Evolutionary conservation across 2,888 invertebrate species (phyloP).

Genomic region (Leistus spinibarbis): DNA sequence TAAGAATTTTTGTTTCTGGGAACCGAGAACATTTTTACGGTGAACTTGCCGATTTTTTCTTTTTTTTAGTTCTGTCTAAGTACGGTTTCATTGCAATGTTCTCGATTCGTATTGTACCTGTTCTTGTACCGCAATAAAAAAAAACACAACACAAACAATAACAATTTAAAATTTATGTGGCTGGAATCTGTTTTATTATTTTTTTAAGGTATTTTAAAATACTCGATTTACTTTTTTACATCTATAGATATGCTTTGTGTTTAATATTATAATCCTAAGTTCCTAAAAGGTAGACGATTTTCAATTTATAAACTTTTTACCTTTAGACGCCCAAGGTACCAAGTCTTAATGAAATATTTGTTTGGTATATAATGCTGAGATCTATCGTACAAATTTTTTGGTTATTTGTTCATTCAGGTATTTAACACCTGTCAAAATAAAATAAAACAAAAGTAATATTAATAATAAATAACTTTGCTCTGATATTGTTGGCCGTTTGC

Average conservation of each 20-base stretch:
- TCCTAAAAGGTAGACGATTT: conserved; percentile 38
- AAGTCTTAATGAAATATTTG: conserved; percentile 34
- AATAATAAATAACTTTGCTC: conserved; percentile 32
- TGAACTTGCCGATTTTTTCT: not conserved
- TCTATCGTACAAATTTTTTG: conserved; percentile 40
- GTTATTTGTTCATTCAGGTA: conserved; percentile 26
- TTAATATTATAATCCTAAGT: conserved; percentile 38
- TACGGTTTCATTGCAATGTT: not conserved
- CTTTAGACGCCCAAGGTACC: conserved; percentile 3
- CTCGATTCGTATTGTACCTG: conserved; percentile 11
- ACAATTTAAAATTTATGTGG: conserved; percentile 33
- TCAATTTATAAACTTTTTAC: conserved; percentile 16
- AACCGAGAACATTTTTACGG: not conserved
- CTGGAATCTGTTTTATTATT: conserved; percentile 32
- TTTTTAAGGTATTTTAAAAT: conserved; percentile 35
- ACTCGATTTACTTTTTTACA: conserved; percentile 35
- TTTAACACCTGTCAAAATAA: conserved; percentile 17
- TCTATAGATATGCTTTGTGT: conserved; percentile 39
- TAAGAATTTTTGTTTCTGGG: conserved; percentile 17
- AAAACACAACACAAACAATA: conserved; percentile 25
- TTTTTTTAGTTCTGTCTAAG: not conserved
- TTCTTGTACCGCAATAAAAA: conserved; percentile 9
- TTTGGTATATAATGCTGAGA: conserved; percentile 41
- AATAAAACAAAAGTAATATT: conserved; percentile 33
- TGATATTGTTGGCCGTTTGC: conserved; percentile 32